phyloP scores from a whole-genome alignment of 2,113 vertebrate genomes.

The Orthonyx spaldingii region DNA sequence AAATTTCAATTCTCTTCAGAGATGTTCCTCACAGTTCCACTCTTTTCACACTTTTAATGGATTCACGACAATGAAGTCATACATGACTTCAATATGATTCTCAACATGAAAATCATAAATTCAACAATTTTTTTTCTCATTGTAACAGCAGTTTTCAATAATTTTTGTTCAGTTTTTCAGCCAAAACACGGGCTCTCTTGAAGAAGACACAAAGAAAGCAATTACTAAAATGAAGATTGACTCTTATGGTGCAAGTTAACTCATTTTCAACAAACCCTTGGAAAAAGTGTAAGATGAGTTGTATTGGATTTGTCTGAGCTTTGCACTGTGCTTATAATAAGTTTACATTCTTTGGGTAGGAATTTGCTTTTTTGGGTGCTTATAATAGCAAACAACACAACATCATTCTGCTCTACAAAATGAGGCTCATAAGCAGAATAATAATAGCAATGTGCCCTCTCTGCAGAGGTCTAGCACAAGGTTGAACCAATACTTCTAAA shows the following conservation, averaged over 20 bases:
- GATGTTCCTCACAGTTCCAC: not conserved
- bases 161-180: not conserved
- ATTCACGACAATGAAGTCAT: not conserved
- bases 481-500: not conserved
- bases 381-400: not conserved
- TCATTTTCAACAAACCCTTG: not conserved
- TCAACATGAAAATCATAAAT: not conserved
- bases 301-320: not conserved
- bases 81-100: not conserved
- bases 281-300: not conserved
- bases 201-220: not conserved
- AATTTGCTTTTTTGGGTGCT: not conserved
- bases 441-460: not conserved
- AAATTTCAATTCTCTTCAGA: not conserved
- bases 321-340: not conserved
- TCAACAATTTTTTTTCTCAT: not conserved
- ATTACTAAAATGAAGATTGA: not conserved
- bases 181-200: not conserved
- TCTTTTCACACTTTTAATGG: not conserved
- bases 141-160: not conserved
- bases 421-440: not conserved
- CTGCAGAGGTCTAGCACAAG: not conserved
- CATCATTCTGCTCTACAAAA: not conserved
- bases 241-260: not conserved
- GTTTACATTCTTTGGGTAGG: not conserved